A percentile compares a stretch with the other conserved stretches of the same genome.
Evolutionary conservation across 2,797 vertebrate species (phyloP).

Genomic region (Oreortyx pictus): DNA sequence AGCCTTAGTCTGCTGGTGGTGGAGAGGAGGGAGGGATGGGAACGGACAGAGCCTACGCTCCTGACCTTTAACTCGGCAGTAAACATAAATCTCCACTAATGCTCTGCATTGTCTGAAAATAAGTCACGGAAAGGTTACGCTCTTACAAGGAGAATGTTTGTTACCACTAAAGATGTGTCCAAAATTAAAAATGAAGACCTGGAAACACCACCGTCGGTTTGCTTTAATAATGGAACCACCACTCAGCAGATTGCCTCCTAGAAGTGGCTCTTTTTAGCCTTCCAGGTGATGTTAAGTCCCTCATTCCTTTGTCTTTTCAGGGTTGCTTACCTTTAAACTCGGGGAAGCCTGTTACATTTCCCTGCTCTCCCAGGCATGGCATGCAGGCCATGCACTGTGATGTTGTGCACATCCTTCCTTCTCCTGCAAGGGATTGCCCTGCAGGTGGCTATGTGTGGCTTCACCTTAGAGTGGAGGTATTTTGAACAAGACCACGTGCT

Average conservation of each 20-base stretch:
- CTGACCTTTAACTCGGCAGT: constrained; percentile 73
- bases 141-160: constrained; percentile 50
- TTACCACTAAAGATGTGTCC: not conserved
- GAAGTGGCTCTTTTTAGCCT: not conserved
- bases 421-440: not conserved
- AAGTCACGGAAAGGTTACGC: constrained; percentile 10
- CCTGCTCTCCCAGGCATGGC: not conserved
- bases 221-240: not conserved
- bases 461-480: not conserved
- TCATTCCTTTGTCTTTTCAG: not conserved
- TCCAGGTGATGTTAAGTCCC: not conserved
- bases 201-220: not conserved
- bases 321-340: not conserved
- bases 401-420: not conserved
- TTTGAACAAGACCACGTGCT: not conserved
- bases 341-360: not conserved
- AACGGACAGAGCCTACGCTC: constrained; percentile 59
- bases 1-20: constrained; percentile 51
- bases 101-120: constrained; percentile 55
- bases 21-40: constrained; percentile 41
- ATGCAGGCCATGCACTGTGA: not conserved
- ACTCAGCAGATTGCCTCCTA: not conserved
- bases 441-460: not conserved
- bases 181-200: constrained; percentile 38
- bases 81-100: constrained; percentile 72